A percentile compares a stretch with the other conserved stretches of the same genome.
Evolutionary conservation across 2,113 vertebrate genomes (phyloP).

Genomic region (Eulemur macaco): DNA sequence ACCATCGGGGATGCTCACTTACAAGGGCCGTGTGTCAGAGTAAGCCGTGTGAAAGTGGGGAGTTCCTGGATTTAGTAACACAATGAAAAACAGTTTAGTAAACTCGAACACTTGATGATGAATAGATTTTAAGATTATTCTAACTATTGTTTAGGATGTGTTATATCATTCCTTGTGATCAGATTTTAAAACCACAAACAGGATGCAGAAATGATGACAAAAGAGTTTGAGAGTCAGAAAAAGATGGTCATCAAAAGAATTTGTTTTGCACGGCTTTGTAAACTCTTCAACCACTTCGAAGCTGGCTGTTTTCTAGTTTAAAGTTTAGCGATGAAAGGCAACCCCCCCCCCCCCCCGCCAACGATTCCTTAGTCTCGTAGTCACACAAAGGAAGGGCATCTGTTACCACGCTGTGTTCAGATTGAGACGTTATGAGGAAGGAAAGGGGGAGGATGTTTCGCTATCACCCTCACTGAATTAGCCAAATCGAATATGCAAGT

Average conservation of each 20-base stretch:
- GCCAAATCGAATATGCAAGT: not conserved
- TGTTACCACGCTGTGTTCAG: not conserved
- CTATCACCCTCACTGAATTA: not conserved
- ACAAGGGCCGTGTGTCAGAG: not conserved
- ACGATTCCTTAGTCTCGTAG: not conserved
- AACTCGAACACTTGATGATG: constrained; percentile 26
- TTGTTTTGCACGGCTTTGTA: not conserved
- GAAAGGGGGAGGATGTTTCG: not conserved
- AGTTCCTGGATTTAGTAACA: constrained; percentile 43
- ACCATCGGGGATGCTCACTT: not conserved
- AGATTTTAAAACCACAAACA: constrained; percentile 62
- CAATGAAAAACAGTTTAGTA: constrained; percentile 42
- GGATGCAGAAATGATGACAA: constrained; percentile 44
- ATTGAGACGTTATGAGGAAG: not conserved
- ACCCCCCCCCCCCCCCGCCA: not conserved
- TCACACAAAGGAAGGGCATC: not conserved
- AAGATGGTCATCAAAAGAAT: constrained; percentile 3
- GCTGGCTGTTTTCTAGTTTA: constrained; percentile 34
- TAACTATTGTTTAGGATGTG: constrained; percentile 32
- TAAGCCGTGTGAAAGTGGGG: constrained; percentile 34
- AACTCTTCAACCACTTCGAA: not conserved
- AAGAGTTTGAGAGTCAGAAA: constrained; percentile 37
- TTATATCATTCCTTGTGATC: constrained; percentile 62
- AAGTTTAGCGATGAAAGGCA: not conserved
- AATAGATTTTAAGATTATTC: constrained; percentile 12